Evolutionary conservation across 1,140 invertebrate species (phyloP).

Genomic region (Dendroctonus valens): DNA sequence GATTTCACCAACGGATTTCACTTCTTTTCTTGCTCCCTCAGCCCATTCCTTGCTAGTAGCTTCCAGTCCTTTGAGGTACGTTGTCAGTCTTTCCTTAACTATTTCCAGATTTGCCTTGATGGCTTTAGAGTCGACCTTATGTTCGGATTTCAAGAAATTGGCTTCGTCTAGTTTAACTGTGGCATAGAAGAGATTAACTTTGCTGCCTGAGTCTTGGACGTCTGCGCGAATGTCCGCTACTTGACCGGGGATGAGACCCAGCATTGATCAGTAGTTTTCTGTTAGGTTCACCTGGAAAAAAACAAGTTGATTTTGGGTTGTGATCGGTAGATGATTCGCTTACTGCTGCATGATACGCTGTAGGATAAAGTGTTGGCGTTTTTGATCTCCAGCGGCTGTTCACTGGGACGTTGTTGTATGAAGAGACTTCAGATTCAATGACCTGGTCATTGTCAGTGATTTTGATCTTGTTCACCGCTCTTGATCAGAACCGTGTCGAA

Average conservation of each 20-base stretch:
- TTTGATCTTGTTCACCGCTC: conserved; percentile 50
- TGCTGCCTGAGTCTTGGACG: conserved; percentile 54
- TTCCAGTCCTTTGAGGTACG: conserved; percentile 36
- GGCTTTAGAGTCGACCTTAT: conserved; percentile 62
- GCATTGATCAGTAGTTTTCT: conserved; percentile 57
- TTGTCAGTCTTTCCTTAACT: conserved; percentile 13
- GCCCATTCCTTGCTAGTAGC: conserved; percentile 21
- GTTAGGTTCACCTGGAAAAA: conserved; percentile 51
- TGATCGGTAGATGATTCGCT: conserved; percentile 26
- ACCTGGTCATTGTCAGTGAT: conserved; percentile 54
- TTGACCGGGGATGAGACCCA: conserved; percentile 63
- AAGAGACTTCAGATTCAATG: conserved; percentile 52
- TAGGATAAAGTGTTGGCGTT: conserved; percentile 59
- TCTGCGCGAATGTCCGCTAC: conserved; percentile 63
- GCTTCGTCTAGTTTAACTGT: conserved; percentile 62
- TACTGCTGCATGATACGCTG: conserved; percentile 55
- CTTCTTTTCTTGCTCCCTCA: conserved; percentile 47
- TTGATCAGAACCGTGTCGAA: conserved; percentile 58
- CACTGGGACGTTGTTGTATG: conserved; percentile 55
- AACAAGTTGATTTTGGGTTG: conserved; percentile 2
- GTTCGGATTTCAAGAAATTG: conserved; percentile 67
- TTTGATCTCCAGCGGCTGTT: conserved; percentile 54
- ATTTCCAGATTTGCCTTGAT: conserved; percentile 53
- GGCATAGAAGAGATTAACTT: conserved; percentile 60
- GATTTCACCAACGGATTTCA: conserved; percentile 49